phyloP scores from a whole-genome alignment of 2,113 vertebrate species.

The Oryctolagus cuniculus region DNA sequence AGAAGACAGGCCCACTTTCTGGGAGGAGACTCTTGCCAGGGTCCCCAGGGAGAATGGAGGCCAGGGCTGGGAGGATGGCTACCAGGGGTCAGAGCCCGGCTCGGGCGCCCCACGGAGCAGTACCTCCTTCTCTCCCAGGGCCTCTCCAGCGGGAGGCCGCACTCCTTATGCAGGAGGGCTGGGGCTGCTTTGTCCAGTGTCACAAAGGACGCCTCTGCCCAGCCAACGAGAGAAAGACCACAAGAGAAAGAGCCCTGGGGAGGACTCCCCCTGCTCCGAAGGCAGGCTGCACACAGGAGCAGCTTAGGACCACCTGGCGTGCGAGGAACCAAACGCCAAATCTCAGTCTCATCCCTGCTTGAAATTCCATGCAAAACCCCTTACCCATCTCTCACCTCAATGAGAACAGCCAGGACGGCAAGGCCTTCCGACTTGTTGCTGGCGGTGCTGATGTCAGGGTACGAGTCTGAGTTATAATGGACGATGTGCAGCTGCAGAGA shows the following conservation, averaged over 20 bases:
- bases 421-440: constrained; percentile 93
- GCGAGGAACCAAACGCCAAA: neutral
- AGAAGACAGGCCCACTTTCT: neutral
- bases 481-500: constrained; percentile 94
- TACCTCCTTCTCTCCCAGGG: no score
- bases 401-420: constrained; percentile 94
- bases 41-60: neutral
- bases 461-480: constrained; percentile 96
- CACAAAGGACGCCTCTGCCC: neutral
- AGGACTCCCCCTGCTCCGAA: neutral
- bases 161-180: neutral
- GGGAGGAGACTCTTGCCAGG: neutral
- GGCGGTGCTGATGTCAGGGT: constrained; percentile 90
- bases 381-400: constrained; percentile 92
- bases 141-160: neutral
- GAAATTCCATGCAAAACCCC: neutral
- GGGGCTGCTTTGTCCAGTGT: neutral
- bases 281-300: neutral
- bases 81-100: neutral
- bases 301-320: neutral
- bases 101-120: neutral
- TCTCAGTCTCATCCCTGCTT: neutral
- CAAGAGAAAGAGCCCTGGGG: neutral
- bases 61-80: no score
- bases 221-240: neutral